phyloP scores from a whole-genome alignment of 2,113 vertebrate species.

The Dryoscopus gambensis region DNA sequence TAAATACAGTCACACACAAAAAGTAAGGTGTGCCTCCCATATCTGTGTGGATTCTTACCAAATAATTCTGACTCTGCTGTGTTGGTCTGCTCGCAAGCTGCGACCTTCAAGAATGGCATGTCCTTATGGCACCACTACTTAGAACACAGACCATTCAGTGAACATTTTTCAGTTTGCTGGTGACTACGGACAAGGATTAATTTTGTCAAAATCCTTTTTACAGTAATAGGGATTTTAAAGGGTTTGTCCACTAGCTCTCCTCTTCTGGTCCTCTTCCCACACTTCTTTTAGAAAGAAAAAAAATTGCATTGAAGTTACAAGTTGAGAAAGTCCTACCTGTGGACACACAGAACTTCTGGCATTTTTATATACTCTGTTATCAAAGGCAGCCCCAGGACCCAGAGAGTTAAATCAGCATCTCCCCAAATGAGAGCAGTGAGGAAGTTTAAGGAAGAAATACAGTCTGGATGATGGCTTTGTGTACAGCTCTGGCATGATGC shows the following conservation, averaged over 20 bases:
- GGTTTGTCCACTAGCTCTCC: not conserved
- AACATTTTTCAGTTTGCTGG: not conserved
- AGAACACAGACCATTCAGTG: not conserved
- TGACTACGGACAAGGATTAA: not conserved
- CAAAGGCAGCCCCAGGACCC: not conserved
- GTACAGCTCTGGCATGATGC: not conserved
- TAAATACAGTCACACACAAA: not conserved
- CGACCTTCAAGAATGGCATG: not conserved
- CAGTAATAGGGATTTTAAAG: not conserved
- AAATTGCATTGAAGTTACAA: not conserved
- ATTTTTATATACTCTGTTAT: not conserved
- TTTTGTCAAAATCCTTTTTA: not conserved
- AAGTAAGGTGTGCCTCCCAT: not conserved
- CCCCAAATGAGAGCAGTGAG: not conserved
- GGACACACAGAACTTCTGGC: not conserved
- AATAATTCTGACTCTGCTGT: not conserved
- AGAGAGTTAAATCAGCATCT: not conserved
- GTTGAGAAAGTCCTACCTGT: not conserved
- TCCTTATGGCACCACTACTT: not conserved
- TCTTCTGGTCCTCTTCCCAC: accelerated
- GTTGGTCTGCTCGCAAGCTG: not conserved
- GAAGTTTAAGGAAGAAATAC: not conserved
- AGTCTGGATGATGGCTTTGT: not conserved
- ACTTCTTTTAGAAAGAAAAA: not conserved
- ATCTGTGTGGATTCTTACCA: not conserved